These are phyloP conservation scores for Pollenia labialis DNA, from an alignment of 2,888 invertebrate species.

Conservation along the genomic window DNA sequence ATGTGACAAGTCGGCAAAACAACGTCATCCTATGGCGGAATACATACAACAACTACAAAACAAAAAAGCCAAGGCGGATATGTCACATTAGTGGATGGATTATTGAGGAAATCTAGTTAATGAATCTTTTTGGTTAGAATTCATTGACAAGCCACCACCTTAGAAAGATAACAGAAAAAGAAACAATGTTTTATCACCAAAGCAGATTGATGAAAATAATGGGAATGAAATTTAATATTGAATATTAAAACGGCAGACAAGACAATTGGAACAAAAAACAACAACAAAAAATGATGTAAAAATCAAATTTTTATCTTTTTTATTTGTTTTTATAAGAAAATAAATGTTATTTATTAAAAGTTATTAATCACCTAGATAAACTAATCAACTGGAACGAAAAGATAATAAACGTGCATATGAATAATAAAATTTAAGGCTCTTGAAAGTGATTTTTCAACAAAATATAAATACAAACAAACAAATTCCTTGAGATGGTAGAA, in stretches of 20 bases:
- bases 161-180: neutral
- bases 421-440: no score
- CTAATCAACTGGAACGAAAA: neutral
- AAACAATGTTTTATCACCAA: slow-evolving; percentile 34
- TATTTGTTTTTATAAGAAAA: neutral
- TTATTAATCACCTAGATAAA: slow-evolving; percentile 13
- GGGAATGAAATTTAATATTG: neutral
- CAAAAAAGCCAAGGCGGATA: slow-evolving; percentile 41
- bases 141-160: slow-evolving; percentile 29
- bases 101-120: slow-evolving; percentile 63
- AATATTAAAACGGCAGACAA: slow-evolving; percentile 22
- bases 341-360: neutral
- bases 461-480: no score
- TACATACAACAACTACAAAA: neutral
- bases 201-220: slow-evolving; percentile 22
- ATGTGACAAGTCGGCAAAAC: slow-evolving; percentile 50
- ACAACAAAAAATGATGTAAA: neutral
- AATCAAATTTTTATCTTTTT: slow-evolving; percentile 8
- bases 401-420: no score
- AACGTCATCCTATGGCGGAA: slow-evolving; percentile 23
- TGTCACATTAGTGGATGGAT: slow-evolving; percentile 45
- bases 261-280: slow-evolving; percentile 26
- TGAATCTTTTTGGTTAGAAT: slow-evolving; percentile 56
- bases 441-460: no score
- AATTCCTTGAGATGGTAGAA: no score